Evolutionary conservation across 1,140 invertebrate species (phyloP), one percentile per base, ranked within the genome.

Genomic region (Atta texana): DNA sequence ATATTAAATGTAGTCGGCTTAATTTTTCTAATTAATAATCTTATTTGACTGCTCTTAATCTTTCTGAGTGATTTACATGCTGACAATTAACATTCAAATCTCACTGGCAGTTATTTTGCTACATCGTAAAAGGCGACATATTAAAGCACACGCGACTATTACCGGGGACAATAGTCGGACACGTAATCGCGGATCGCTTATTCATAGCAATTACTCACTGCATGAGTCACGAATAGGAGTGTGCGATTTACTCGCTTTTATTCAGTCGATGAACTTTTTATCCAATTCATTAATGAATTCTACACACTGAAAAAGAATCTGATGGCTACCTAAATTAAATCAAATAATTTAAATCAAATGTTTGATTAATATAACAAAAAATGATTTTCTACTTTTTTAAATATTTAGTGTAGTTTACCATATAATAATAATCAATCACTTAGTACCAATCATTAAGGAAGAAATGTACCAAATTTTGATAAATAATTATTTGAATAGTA

Each of bases 11-110:
- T 4, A 34, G 18, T 14, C 14, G 49, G 49, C 14, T 51, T 57
- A 34, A 55, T 74, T 74, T n/a, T 28, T 55, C 18, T 57, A n/a
- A 61, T 75, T 74, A 74, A 57, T 31, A 59, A 63, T n/a, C 28
- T 44, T 18, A 61, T 63, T 10, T 2, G 14, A 0, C 8, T 63
- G 8, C 3, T 39, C 7, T 75, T 28, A 39, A 77, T 55, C 10
- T 18, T 1, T 16, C 16, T 10, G 55, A 59, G 16, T n/a, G 55
- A 39, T n/a, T 31, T 75, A 39, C 53, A 21, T 18, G 12, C 24
- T 16, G 14, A 71, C 68, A 28, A 71, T 21, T 28, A 53, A 72
- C 44, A 53, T 24, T 53, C 39, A 28, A 72, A 31, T 53, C 16
- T 72, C 16, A 49, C 49, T 24, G 16, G 24, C 16, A 18, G 14